Evolutionary conservation across 2,888 invertebrate genomes (phyloP), one percentile per base, ranked within the genome.

Genomic region (Coelopa pilipes): DNA sequence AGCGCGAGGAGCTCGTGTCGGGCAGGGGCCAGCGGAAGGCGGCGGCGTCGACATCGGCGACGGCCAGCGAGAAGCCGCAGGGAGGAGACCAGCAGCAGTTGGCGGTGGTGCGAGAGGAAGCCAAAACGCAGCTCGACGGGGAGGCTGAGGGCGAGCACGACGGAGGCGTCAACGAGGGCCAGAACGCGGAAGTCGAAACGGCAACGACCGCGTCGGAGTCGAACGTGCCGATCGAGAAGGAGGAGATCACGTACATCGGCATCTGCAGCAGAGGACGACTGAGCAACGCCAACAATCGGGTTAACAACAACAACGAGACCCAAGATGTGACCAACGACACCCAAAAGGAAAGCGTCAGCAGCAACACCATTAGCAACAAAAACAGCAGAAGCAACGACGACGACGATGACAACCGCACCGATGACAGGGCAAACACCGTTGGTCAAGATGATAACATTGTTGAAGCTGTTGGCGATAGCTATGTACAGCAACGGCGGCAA

Each of bases 1-100:
- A 84, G 63, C 84, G 84, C n/a, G 84, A 83, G 34, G 86, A 86
- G 65, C 72, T 84, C 17, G 79, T 80, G 49, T 70, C 67, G 15
- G 72, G 72, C 24, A 77, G 75, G 70, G 66, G 75, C 67, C 76
- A 19, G 7, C 34, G 34, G 7, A 57, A 55, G 19, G 11, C 55
- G 21, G 12, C 34, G 53, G 17, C 49, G n/a, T n/a, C n/a, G n/a
- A n/a, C n/a, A 49, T 12, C 55, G 21, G 12, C 34, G 53, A 12
- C 49, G 17, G 45, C 15, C 50, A 62, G 34, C 17, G 19, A 70
- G 19, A 46, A 17, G 49, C 1, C 59, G 74, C 3, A 69, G 15
- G 34, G 75, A 73, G 45, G 79, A 59, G 68, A 62, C 55, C 65
- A 17, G 11, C 9, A 71, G 21, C 45, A 63, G 24, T 62, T 84